A percentile compares a stretch with the other conserved stretches of the same genome.
Evolutionary conservation across 2,797 vertebrate genomes (phyloP).

Genomic region (Stomatorhinus walkeri): DNA sequence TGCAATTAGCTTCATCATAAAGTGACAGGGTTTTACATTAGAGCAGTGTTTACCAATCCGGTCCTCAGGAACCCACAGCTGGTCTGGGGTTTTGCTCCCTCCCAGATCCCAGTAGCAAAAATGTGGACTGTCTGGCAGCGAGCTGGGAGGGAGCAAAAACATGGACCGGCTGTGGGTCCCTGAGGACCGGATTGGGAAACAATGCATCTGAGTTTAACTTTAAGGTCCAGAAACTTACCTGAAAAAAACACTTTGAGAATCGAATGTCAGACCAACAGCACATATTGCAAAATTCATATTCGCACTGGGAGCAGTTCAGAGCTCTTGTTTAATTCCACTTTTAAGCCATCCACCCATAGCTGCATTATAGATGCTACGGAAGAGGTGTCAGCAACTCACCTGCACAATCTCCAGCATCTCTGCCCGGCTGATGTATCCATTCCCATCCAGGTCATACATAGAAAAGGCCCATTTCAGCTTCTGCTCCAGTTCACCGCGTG

Average conservation of each 20-base stretch:
- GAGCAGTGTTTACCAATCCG: background rate
- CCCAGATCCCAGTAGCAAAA: background rate
- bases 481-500: slow-evolving; percentile 67
- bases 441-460: slow-evolving; percentile 74
- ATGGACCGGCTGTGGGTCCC: background rate
- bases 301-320: background rate
- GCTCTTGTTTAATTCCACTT: background rate
- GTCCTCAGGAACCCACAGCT: background rate
- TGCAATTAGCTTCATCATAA: background rate
- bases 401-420: slow-evolving; percentile 77
- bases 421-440: slow-evolving; percentile 69
- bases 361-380: background rate
- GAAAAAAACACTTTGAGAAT: background rate
- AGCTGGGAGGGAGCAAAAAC: background rate
- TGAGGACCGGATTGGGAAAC: background rate
- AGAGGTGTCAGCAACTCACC: slow-evolving; percentile 42
- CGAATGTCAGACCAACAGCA: background rate
- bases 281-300: background rate
- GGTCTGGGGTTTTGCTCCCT: background rate
- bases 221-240: background rate
- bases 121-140: background rate
- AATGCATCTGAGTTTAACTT: background rate
- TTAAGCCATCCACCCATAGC: background rate
- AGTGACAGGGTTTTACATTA: background rate
- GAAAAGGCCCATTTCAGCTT: slow-evolving; percentile 75